Evolutionary conservation across 1,140 invertebrate species (phyloP).

Genomic region (Aphaenogaster floridana): DNA sequence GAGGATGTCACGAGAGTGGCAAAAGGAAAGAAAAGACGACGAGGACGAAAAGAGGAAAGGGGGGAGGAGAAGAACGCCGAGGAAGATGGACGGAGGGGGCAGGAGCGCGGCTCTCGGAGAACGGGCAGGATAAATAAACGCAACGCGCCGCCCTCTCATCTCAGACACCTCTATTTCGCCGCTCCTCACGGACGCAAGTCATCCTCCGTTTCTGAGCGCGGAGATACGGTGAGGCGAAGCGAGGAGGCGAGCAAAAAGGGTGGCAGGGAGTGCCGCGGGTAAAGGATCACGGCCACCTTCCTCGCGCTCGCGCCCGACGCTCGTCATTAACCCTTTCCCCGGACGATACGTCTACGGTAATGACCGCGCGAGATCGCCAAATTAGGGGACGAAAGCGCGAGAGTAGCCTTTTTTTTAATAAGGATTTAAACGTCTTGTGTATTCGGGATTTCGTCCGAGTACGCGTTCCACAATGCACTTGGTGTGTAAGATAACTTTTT

Average conservation of each 20-base stretch:
- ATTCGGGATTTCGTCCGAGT: neutral
- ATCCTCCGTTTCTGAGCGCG: constrained; percentile 73
- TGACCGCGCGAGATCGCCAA: constrained; percentile 56
- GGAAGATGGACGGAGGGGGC: constrained; percentile 56
- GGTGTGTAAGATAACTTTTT: neutral
- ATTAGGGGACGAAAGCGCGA: constrained; percentile 33
- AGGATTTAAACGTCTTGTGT: neutral
- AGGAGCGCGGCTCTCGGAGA: constrained; percentile 75
- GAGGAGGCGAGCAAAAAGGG: constrained; percentile 38
- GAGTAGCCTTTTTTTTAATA: constrained; percentile 5
- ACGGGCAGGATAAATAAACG: constrained; percentile 86
- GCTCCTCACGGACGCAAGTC: constrained; percentile 80
- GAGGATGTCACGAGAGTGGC: constrained; percentile 50
- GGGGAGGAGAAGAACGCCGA: constrained; percentile 16
- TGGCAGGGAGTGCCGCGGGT: constrained; percentile 42
- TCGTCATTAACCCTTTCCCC: constrained; percentile 72
- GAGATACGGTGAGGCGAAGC: constrained; percentile 59
- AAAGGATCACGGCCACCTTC: constrained; percentile 63
- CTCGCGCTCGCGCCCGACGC: constrained; percentile 53
- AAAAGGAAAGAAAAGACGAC: constrained; percentile 18
- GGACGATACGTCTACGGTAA: constrained; percentile 45
- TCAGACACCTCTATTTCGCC: constrained; percentile 84
- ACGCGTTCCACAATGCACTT: neutral
- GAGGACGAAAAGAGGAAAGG: constrained; percentile 16
- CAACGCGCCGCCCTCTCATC: constrained; percentile 85